Evolutionary conservation across 2,113 vertebrate species (phyloP).

Genomic region (Podilymbus podiceps): DNA sequence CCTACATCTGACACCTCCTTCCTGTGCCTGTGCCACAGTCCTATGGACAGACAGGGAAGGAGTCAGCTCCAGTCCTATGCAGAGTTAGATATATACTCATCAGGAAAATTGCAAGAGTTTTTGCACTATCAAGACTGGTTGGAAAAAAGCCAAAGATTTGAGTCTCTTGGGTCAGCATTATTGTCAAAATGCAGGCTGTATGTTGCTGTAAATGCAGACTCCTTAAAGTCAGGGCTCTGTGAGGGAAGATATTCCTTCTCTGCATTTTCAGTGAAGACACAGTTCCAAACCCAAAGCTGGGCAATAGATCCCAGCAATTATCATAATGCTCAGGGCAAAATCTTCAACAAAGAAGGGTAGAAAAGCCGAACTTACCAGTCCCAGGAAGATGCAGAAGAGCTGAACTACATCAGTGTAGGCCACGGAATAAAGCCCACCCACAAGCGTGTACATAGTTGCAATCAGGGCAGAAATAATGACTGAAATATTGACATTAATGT

Average conservation of each 20-base stretch:
- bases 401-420: constrained; percentile 97
- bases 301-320: background rate
- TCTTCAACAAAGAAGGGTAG: background rate
- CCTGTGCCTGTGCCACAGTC: background rate
- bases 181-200: background rate
- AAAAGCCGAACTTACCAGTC: constrained; percentile 84
- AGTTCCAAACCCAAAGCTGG: background rate
- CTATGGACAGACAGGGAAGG: background rate
- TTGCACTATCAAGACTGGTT: background rate
- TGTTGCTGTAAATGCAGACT: background rate
- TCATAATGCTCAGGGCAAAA: background rate
- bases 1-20: background rate
- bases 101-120: background rate
- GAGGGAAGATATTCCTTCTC: background rate
- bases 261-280: background rate
- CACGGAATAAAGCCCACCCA: constrained; percentile 94
- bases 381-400: constrained; percentile 95
- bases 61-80: background rate
- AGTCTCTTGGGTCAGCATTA: background rate
- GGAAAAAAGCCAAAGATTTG: background rate
- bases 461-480: constrained; percentile 91
- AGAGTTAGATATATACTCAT: background rate
- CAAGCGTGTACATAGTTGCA: constrained; percentile 90
- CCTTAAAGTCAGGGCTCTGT: background rate
- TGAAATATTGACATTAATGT: constrained; percentile 86